A percentile compares a stretch with the other conserved stretches of the same genome.
These are phyloP conservation scores for Styela clava DNA, from an alignment of 23 tunicate genomes.

Conservation along the genomic window DNA sequence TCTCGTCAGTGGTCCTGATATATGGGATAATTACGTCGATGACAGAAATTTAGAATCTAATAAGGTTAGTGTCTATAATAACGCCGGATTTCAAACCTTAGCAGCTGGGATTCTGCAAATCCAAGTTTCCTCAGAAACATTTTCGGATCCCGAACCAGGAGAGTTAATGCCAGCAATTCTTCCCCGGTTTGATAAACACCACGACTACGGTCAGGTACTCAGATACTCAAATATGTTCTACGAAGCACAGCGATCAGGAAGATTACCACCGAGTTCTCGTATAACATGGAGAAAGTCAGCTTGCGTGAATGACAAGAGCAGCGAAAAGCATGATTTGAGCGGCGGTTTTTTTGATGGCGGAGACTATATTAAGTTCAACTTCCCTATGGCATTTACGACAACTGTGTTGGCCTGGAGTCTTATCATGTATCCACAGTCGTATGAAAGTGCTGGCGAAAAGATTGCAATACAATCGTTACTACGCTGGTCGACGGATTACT, in stretches of 20 bases:
- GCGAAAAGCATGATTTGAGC: slow-evolving; percentile 66
- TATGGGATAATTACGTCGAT: slow-evolving; percentile 71
- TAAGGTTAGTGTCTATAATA: slow-evolving; percentile 64
- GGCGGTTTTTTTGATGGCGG: slow-evolving; percentile 97
- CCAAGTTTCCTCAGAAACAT: slow-evolving; percentile 82
- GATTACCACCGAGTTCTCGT: slow-evolving; percentile 64
- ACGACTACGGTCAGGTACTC: slow-evolving; percentile 74
- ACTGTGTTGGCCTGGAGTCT: slow-evolving; percentile 90
- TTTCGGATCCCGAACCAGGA: slow-evolving; percentile 89
- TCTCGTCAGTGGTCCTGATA: slow-evolving; percentile 85
- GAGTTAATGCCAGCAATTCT: slow-evolving; percentile 58
- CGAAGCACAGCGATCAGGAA: slow-evolving; percentile 91
- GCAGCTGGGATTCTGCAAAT: slow-evolving; percentile 87
- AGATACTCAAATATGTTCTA: slow-evolving; percentile 77
- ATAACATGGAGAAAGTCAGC: slow-evolving; percentile 76
- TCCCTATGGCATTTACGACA: slow-evolving; percentile 98
- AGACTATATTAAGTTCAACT: slow-evolving; percentile 88
- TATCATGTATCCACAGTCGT: slow-evolving; percentile 55
- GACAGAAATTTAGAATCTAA: slow-evolving; percentile 36
- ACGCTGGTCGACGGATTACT: slow-evolving; percentile 98
- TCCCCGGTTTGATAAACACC: slow-evolving; percentile 55
- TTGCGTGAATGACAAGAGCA: slow-evolving; percentile 59
- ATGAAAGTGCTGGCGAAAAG: slow-evolving; percentile 62
- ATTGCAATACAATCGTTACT: slow-evolving; percentile 33
- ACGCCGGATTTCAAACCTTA: slow-evolving; percentile 79